Conservation (phyloP, 2,888 invertebrate species). For the Stenodema calcarata region DNA sequence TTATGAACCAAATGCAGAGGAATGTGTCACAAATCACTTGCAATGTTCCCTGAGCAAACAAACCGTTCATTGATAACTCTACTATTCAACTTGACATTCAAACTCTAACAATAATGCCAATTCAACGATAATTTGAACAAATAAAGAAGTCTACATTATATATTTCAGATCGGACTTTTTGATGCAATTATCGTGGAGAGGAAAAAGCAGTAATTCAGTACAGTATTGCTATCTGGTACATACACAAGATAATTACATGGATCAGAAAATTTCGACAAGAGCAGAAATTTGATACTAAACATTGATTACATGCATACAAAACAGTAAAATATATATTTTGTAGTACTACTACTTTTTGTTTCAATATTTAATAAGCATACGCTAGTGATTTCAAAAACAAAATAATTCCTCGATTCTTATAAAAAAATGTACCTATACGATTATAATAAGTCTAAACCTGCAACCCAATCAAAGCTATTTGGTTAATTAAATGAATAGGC, state of each 20-base stretch:
- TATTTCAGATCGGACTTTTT: too few species aligned
- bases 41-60: background rate
- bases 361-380: background rate
- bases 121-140: too few species aligned
- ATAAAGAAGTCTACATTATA: too few species aligned
- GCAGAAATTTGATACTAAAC: constrained; percentile 26
- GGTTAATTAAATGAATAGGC: background rate
- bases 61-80: too few species aligned
- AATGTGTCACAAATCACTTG: background rate
- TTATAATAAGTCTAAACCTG: constrained; percentile 39
- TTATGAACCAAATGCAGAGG: background rate
- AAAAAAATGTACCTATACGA: background rate
- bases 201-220: too few species aligned
- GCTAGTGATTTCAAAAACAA: background rate
- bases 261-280: background rate
- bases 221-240: too few species aligned
- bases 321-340: constrained; percentile 23
- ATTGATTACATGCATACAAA: constrained; percentile 37
- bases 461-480: constrained; percentile 39
- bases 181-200: too few species aligned
- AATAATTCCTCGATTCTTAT: background rate
- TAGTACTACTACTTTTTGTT: constrained; percentile 19
- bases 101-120: too few species aligned
- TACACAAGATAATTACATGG: too few species aligned
- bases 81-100: too few species aligned